Evolutionary conservation across 2,797 vertebrate genomes (phyloP).

Genomic region (Sphenopsis melanotis): DNA sequence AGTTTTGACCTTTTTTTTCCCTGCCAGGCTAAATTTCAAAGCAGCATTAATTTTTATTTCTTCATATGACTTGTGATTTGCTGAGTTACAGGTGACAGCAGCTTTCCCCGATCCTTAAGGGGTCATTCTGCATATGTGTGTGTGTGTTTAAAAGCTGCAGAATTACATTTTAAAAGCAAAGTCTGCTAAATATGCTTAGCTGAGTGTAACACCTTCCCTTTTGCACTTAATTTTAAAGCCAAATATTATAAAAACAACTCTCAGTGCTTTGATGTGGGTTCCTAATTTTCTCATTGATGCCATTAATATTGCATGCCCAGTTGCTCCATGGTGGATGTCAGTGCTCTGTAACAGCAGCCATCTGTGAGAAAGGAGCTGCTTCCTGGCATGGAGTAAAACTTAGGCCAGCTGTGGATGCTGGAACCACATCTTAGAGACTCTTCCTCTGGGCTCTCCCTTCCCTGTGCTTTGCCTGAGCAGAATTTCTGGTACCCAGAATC

Average conservation of each 20-base stretch:
- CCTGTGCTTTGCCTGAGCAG: background rate
- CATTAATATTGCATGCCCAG: constrained; percentile 37
- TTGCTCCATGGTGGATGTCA: constrained; percentile 17
- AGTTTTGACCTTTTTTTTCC: background rate
- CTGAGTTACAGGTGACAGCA: background rate
- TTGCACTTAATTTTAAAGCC: background rate
- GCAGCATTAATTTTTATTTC: constrained; percentile 2
- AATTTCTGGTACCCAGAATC: background rate
- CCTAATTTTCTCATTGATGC: constrained; percentile 25
- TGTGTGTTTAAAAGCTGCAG: background rate
- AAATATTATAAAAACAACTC: background rate
- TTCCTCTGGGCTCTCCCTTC: background rate
- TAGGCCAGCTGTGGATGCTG: constrained; percentile 30
- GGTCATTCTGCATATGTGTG: background rate
- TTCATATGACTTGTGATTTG: background rate
- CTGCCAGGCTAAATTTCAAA: background rate
- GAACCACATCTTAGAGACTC: background rate
- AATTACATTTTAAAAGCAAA: background rate
- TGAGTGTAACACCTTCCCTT: background rate
- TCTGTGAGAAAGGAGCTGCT: constrained; percentile 27
- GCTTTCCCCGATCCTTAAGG: background rate
- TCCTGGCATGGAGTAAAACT: background rate
- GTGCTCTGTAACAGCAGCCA: background rate
- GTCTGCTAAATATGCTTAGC: background rate
- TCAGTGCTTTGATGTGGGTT: constrained; percentile 22